Percentiles rank a stretch among this genome's conserved stretches.
These are phyloP conservation scores for Drosophila hamatofila DNA, from an alignment of 2,888 invertebrate genomes.

Conservation along the genomic window DNA sequence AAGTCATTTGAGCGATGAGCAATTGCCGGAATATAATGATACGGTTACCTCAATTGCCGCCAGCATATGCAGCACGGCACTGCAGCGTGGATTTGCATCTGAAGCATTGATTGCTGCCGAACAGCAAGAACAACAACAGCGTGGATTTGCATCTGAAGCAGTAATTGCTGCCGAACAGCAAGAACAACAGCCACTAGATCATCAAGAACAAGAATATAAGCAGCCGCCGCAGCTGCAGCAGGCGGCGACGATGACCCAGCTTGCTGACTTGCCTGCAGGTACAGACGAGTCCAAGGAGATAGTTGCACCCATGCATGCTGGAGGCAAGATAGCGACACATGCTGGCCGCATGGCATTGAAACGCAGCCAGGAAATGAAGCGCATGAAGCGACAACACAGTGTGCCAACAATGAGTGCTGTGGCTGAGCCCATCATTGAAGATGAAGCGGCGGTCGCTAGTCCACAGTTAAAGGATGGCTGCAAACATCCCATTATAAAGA, in stretches of 20 bases:
- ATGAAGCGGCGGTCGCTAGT: neutral
- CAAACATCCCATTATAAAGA: constrained; percentile 63
- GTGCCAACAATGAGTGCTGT: constrained; percentile 15
- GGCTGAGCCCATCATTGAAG: neutral
- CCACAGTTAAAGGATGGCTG: constrained; percentile 61
- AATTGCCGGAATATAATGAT: constrained; percentile 73
- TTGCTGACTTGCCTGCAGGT: neutral
- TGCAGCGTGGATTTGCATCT: constrained; percentile 65
- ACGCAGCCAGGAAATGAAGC: constrained; percentile 45
- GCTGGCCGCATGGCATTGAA: constrained; percentile 42
- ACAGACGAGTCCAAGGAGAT: neutral
- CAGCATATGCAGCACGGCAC: constrained; percentile 75
- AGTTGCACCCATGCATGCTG: neutral
- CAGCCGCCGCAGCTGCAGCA: neutral
- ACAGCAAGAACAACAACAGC: neutral
- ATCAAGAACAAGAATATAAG: neutral
- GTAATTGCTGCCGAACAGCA: neutral
- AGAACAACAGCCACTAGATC: neutral
- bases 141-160: constrained; percentile 57
- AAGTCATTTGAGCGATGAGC: constrained; percentile 42
- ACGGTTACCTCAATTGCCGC: constrained; percentile 77
- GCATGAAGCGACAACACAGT: constrained; percentile 11
- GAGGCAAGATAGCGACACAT: constrained; percentile 2
- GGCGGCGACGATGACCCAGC: neutral
- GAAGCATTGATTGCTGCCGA: constrained; percentile 16